Evolutionary conservation across 2,113 vertebrate genomes (phyloP).

Genomic region (Dryoscopus gambensis): DNA sequence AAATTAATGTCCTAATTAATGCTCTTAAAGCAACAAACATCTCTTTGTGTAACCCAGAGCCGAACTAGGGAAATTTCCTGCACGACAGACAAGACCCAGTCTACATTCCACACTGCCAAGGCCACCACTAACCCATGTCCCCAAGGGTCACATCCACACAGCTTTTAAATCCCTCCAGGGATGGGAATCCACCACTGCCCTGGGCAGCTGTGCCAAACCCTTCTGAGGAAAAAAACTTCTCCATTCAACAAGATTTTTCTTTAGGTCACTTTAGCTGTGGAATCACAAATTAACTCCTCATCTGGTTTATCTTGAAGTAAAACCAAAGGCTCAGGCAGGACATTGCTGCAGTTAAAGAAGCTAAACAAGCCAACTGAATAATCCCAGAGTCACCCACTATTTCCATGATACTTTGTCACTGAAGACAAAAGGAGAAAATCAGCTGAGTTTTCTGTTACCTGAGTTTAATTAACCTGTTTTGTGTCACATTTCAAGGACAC

Average conservation of each 20-base stretch:
- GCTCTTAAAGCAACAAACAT: background rate
- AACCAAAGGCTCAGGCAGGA: background rate
- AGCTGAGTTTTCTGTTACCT: background rate
- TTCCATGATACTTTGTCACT: fast-evolving
- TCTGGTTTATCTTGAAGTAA: background rate
- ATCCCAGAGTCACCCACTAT: background rate
- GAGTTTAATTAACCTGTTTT: background rate
- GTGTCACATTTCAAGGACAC: background rate
- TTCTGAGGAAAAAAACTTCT: background rate
- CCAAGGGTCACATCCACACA: background rate
- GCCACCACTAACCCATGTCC: background rate
- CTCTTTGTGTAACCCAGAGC: background rate
- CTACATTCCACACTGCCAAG: background rate
- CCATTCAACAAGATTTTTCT: background rate
- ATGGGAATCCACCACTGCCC: background rate
- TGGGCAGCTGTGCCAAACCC: background rate
- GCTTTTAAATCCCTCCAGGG: background rate
- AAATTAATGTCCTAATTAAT: background rate
- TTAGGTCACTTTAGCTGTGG: background rate
- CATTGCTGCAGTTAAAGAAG: background rate
- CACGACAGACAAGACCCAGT: background rate
- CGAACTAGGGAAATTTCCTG: background rate
- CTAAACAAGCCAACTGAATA: background rate
- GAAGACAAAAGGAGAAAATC: background rate
- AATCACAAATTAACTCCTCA: background rate